Percentiles rank a stretch among this genome's conserved stretches.
Conservation (phyloP, 2,113 vertebrate genomes). For the Paradisaea rubra region DNA sequence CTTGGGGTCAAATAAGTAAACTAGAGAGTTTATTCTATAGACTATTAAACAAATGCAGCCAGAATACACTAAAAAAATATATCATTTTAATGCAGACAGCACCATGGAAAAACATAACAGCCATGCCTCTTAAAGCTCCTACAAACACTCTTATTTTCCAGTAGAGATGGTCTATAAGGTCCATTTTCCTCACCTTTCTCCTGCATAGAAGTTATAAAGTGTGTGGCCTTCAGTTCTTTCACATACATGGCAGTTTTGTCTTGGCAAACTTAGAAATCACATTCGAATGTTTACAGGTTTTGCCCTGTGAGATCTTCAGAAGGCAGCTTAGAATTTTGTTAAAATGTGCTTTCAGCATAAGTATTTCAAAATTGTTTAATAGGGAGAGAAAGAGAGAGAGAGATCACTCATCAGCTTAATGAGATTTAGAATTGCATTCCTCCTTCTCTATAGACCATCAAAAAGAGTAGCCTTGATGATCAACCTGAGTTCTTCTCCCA, state of each 20-base stretch:
- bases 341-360: not conserved
- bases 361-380: not conserved
- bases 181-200: not conserved
- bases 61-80: not conserved
- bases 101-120: not conserved
- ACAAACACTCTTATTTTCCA: not conserved
- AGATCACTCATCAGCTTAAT: not conserved
- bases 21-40: not conserved
- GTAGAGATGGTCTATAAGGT: not conserved
- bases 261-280: not conserved
- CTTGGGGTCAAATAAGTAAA: not conserved
- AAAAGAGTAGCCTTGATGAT: not conserved
- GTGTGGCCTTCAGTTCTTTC: not conserved
- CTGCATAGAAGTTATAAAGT: not conserved
- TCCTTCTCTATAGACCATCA: not conserved
- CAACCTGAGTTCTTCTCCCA: not conserved
- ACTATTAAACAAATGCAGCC: not conserved
- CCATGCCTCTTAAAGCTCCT: not conserved
- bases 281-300: not conserved
- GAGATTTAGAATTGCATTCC: not conserved
- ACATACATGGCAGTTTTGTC: not conserved
- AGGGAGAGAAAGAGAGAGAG: not conserved
- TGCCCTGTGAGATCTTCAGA: not conserved
- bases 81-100: not conserved
- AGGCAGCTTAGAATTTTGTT: not conserved